Percentiles rank a stretch among this genome's conserved stretches.
phyloP scores from a whole-genome alignment of 2,888 invertebrate genomes.

The Ichneumon xanthorius region DNA sequence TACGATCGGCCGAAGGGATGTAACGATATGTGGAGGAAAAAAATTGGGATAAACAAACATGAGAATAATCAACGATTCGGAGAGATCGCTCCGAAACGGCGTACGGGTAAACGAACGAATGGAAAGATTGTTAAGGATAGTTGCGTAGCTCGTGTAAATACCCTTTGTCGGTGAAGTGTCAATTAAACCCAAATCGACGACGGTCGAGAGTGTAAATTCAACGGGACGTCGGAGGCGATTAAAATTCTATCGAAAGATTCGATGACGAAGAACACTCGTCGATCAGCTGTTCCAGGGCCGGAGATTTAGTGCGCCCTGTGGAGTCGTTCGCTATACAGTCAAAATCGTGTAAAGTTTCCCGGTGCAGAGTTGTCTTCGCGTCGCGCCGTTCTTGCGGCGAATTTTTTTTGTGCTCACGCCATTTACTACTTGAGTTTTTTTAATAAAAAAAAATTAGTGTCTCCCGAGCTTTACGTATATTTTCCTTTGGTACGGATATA shows the following conservation, averaged over 20 bases:
- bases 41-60: not conserved
- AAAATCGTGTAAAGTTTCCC: too few relatives aligned
- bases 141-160: not conserved
- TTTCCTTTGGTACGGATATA: too few relatives aligned
- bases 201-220: not conserved
- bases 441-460: too few relatives aligned
- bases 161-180: conserved; percentile 8
- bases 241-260: not conserved
- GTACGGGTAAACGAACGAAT: not conserved
- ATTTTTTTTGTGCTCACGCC: too few relatives aligned
- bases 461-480: too few relatives aligned
- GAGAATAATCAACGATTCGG: not conserved
- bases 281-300: not conserved
- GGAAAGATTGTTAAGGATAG: not conserved
- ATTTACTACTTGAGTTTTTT: too few relatives aligned
- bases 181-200: not conserved
- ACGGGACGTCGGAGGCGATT: not conserved
- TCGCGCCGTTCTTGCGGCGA: too few relatives aligned
- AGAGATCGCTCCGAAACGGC: not conserved
- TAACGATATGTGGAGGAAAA: not conserved
- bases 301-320: not conserved
- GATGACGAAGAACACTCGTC: not conserved
- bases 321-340: not conserved
- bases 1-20: too few relatives aligned
- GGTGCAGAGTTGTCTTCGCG: too few relatives aligned